Evolutionary conservation across 2,797 vertebrate species (phyloP).

Genomic region (Euphonia xanthogaster): DNA sequence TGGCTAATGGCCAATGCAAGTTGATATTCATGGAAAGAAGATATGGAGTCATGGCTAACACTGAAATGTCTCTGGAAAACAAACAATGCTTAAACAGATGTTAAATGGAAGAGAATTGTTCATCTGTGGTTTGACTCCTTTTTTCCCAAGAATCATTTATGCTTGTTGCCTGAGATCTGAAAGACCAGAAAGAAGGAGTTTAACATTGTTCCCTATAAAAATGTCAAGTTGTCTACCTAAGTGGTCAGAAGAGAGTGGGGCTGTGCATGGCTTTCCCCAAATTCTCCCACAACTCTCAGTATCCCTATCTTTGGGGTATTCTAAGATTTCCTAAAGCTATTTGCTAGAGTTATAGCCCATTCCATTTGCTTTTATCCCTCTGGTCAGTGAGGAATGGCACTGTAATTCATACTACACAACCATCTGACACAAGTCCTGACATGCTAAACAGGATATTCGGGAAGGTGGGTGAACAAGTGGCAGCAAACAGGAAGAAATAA

Average conservation of each 20-base stretch:
- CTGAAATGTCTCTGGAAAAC: neutral
- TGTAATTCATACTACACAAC: neutral
- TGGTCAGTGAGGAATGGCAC: neutral
- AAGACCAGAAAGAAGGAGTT: neutral
- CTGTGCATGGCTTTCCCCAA: fast-evolving
- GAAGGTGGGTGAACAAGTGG: neutral
- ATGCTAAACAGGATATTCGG: neutral
- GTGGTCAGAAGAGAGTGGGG: fast-evolving
- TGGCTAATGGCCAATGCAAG: neutral
- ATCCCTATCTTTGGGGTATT: neutral
- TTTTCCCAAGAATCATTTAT: neutral
- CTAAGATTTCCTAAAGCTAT: neutral
- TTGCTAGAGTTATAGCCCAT: neutral
- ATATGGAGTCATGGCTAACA: fast-evolving
- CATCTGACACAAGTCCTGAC: neutral
- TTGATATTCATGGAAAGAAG: neutral
- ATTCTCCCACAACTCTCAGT: neutral
- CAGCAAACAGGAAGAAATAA: neutral
- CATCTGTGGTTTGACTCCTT: neutral
- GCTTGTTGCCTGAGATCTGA: neutral
- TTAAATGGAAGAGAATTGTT: neutral
- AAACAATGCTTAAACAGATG: neutral
- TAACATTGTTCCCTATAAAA: neutral
- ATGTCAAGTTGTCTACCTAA: fast-evolving
- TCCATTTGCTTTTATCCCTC: neutral